Evolutionary conservation across 2,888 invertebrate genomes (phyloP).

Genomic region (Ceramica pisi): DNA sequence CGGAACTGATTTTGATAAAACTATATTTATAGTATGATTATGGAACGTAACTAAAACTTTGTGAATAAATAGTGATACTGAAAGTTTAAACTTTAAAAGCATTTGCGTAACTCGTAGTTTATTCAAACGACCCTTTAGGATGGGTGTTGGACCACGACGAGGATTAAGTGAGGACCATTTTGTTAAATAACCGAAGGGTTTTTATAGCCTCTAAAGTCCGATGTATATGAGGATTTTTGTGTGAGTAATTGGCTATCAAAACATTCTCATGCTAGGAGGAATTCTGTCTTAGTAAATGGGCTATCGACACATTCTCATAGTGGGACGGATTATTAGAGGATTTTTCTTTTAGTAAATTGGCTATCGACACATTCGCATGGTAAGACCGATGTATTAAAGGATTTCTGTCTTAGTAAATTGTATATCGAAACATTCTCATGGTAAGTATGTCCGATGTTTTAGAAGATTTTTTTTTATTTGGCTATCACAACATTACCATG

Average conservation of each 20-base stretch:
- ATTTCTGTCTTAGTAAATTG: background rate
- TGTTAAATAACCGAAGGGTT: slow-evolving; percentile 27
- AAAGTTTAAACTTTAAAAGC: slow-evolving; percentile 9
- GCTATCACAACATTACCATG: slow-evolving; percentile 7
- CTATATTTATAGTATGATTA: no score
- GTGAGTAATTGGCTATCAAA: background rate
- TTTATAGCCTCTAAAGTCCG: slow-evolving; percentile 1
- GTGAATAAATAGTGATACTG: background rate
- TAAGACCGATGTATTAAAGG: slow-evolving; percentile 12
- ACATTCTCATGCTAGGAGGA: background rate
- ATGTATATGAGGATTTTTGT: slow-evolving; percentile 9
- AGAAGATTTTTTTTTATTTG: no score
- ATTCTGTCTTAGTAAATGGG: no score
- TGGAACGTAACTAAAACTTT: background rate
- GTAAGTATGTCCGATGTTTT: no score
- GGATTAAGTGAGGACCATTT: slow-evolving; percentile 31
- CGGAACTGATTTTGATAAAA: no score
- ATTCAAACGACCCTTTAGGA: slow-evolving; percentile 22
- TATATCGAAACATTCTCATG: no score
- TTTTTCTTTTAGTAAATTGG: no score
- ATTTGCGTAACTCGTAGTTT: slow-evolving; percentile 2
- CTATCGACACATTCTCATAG: no score
- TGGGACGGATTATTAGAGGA: no score
- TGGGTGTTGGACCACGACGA: slow-evolving; percentile 4
- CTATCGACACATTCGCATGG: slow-evolving; percentile 7